Evolutionary conservation across 2,888 invertebrate species (phyloP).

Genomic region (Orchesellides sinensis): DNA sequence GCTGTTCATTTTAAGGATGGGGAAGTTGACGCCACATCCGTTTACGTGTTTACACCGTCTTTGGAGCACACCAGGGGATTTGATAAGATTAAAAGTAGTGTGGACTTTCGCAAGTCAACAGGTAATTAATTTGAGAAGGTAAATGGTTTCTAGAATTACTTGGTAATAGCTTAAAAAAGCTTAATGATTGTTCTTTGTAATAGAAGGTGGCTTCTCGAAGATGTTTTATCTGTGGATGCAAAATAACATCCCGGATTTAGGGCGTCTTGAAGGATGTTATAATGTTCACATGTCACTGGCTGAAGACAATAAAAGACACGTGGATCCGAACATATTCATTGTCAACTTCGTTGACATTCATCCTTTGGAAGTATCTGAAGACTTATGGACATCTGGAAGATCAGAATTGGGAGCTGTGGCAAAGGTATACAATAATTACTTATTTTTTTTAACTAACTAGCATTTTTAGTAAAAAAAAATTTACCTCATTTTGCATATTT

Average conservation of each 20-base stretch:
- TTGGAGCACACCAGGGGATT: background rate
- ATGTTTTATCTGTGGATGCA: conserved; percentile 1
- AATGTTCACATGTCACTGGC: background rate
- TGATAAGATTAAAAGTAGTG: background rate
- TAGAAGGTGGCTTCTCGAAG: background rate
- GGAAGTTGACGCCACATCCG: conserved; percentile 32
- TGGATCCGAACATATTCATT: background rate
- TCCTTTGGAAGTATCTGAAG: background rate
- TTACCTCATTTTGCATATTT: background rate
- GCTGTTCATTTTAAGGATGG: background rate
- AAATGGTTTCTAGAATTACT: no score
- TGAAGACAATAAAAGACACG: background rate
- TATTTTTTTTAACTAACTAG: background rate
- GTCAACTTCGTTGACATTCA: conserved; percentile 8
- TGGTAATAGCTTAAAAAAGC: background rate
- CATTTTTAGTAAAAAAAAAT: background rate
- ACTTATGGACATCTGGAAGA: background rate
- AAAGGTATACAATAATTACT: background rate
- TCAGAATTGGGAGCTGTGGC: background rate
- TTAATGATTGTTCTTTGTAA: background rate
- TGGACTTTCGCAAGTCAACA: background rate
- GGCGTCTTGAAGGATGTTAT: background rate
- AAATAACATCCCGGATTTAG: background rate
- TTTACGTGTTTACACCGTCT: background rate
- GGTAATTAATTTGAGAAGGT: background rate